Evolutionary conservation across 2,888 invertebrate species (phyloP).

Genomic region (Zootermopsis nevadensis): DNA sequence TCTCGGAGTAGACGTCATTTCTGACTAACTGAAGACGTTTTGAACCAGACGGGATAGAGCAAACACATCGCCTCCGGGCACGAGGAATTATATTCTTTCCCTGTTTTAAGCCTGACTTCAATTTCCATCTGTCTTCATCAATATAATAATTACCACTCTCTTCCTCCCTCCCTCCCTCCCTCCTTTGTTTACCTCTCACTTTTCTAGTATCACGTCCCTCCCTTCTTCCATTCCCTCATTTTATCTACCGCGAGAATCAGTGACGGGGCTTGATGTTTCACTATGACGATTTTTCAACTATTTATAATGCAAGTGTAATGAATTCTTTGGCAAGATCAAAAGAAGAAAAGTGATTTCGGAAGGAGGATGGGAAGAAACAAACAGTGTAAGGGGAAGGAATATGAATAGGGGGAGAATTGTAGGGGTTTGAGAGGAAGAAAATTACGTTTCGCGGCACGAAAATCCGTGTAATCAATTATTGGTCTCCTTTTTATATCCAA

Average conservation of each 20-base stretch:
- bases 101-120: constrained; percentile 23
- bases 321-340: constrained; percentile 49
- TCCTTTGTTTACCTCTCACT: constrained; percentile 25
- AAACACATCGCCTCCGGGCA: background rate
- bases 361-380: constrained; percentile 22
- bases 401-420: background rate
- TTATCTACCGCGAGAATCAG: constrained; percentile 38
- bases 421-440: constrained; percentile 30
- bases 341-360: constrained; percentile 45
- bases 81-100: background rate
- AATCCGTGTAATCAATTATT: constrained; percentile 48
- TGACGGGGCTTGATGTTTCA: constrained; percentile 31
- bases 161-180: constrained; percentile 5
- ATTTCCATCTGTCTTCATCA: constrained; percentile 43
- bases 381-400: constrained; percentile 19
- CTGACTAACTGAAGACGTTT: no score
- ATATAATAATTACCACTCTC: constrained; percentile 38
- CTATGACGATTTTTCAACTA: constrained; percentile 41
- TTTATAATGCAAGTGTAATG: constrained; percentile 46
- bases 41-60: no score
- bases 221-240: constrained; percentile 14
- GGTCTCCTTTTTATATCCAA: constrained; percentile 24
- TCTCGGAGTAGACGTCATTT: no score
- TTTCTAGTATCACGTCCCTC: constrained; percentile 2
- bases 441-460: constrained; percentile 36